Conservation (phyloP, 2,888 invertebrate genomes). For the Orchestes rusci region DNA sequence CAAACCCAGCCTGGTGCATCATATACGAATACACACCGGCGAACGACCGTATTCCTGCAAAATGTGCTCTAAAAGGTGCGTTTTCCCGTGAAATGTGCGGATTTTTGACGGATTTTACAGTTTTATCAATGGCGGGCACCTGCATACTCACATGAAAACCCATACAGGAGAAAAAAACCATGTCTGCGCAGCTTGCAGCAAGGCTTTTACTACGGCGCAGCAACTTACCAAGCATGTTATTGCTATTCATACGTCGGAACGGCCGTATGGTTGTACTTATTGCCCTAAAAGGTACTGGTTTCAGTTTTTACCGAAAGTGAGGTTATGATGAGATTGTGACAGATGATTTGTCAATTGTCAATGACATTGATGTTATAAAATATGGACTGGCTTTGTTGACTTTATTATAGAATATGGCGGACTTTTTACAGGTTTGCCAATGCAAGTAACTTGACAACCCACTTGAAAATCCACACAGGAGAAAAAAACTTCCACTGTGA, state of each 20-base stretch:
- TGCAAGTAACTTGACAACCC: slow-evolving; percentile 43
- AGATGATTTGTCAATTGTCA: too few relatives aligned
- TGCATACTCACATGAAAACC: slow-evolving; percentile 44
- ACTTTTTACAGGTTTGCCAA: slow-evolving; percentile 37
- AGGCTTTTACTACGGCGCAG: slow-evolving; percentile 44
- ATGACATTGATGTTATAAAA: too few relatives aligned
- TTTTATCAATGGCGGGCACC: slow-evolving; percentile 43
- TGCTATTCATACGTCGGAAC: slow-evolving; percentile 42
- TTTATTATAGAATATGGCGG: too few relatives aligned
- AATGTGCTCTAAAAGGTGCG: slow-evolving; percentile 39
- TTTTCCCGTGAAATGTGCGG: too few relatives aligned
- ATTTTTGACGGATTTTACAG: slow-evolving; percentile 14
- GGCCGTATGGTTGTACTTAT: slow-evolving; percentile 43
- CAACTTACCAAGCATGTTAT: slow-evolving; percentile 44
- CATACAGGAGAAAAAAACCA: slow-evolving; percentile 45
- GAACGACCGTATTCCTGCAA: slow-evolving; percentile 44
- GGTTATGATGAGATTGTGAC: too few relatives aligned
- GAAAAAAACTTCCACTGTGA: slow-evolving; percentile 44
- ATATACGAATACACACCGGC: slow-evolving; percentile 43
- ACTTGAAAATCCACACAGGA: slow-evolving; percentile 43
- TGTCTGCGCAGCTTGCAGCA: slow-evolving; percentile 41
- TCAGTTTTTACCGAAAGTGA: too few relatives aligned
- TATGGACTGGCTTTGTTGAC: too few relatives aligned
- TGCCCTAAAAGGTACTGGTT: slow-evolving; percentile 38
- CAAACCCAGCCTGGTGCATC: slow-evolving; percentile 43